These are phyloP conservation scores for Dendrocincla tyrannina DNA, from an alignment of 2,797 vertebrate genomes.

Conservation along the genomic window DNA sequence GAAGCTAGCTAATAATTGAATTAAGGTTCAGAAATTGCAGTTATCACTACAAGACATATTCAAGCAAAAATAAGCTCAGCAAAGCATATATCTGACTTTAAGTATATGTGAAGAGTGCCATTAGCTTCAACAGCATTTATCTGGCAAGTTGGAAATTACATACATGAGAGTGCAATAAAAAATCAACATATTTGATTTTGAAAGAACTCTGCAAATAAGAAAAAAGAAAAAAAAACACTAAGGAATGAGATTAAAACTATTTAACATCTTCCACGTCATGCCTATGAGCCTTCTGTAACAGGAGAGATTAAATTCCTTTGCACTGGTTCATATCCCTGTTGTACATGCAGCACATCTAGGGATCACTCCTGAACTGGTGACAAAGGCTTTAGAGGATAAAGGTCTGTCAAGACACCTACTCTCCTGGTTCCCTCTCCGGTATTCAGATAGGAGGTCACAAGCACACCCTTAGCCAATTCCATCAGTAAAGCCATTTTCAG, in stretches of 20 bases:
- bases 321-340: neutral
- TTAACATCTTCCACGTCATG: constrained; percentile 17
- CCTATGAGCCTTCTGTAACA: neutral
- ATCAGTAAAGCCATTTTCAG: neutral
- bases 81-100: constrained; percentile 27
- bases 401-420: neutral
- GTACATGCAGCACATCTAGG: neutral
- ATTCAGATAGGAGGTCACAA: neutral
- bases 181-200: neutral
- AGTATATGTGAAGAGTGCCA: constrained; percentile 24
- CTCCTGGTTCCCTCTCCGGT: neutral
- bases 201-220: constrained; percentile 20
- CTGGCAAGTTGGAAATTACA: constrained; percentile 6
- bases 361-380: neutral
- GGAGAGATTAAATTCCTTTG: constrained; percentile 25
- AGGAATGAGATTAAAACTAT: constrained; percentile 46
- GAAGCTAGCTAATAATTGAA: constrained; percentile 57
- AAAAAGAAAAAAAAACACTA: neutral
- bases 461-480: neutral
- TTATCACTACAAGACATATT: constrained; percentile 37
- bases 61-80: constrained; percentile 46
- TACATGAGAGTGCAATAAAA: neutral
- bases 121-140: constrained; percentile 39
- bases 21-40: constrained; percentile 56
- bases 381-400: neutral